Evolutionary conservation across 2,113 vertebrate species (phyloP).

Genomic region (Bos javanicus): DNA sequence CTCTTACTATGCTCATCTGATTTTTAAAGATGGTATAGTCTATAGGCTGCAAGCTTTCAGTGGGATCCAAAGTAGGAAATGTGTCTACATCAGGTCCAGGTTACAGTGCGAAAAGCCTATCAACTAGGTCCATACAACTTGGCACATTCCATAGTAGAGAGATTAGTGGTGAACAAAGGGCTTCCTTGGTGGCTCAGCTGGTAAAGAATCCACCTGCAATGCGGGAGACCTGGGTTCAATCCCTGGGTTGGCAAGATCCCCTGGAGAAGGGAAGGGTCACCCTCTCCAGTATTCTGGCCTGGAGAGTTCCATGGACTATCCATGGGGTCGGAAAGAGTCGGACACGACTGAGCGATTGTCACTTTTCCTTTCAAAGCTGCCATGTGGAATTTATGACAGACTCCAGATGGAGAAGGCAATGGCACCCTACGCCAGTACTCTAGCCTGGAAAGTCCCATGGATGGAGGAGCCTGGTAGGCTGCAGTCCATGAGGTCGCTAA

Average conservation of each 20-base stretch:
- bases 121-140: background rate
- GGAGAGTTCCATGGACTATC: background rate
- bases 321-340: background rate
- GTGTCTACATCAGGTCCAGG: background rate
- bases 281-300: background rate
- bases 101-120: background rate
- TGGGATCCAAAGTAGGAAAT: background rate
- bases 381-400: background rate
- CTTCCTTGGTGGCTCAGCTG: background rate
- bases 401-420: too few species aligned
- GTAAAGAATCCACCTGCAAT: background rate
- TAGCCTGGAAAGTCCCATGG: too few species aligned
- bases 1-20: background rate
- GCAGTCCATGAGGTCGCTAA: too few species aligned
- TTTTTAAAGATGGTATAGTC: background rate
- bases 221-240: background rate
- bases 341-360: accelerated
- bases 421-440: too few species aligned
- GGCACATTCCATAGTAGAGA: background rate
- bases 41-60: background rate
- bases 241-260: background rate
- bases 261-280: background rate
- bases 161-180: background rate
- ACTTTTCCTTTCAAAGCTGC: background rate
- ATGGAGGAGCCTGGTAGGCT: too few species aligned